These are phyloP conservation scores for Orchestes rusci DNA, from an alignment of 2,888 invertebrate genomes.

Conservation along the genomic window DNA sequence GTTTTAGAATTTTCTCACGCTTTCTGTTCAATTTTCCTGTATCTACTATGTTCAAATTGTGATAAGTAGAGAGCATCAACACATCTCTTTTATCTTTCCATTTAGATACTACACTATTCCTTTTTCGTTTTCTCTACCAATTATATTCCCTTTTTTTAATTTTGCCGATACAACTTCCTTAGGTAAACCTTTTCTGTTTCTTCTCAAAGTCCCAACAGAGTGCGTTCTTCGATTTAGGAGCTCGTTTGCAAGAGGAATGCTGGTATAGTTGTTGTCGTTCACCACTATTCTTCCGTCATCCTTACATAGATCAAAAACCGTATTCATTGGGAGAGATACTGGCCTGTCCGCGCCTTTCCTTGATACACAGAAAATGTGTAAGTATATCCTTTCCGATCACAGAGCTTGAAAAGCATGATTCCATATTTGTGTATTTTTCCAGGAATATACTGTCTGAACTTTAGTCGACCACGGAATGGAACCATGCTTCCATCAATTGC, in stretches of 20 bases:
- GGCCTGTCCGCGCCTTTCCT: no score
- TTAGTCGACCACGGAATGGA: conserved; percentile 7
- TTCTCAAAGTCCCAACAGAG: conserved; percentile 21
- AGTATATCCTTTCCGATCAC: conserved; percentile 2
- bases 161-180: conserved; percentile 20
- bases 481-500: conserved; percentile 10
- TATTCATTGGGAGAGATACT: no score
- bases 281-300: no score
- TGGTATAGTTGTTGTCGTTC: conserved; percentile 24
- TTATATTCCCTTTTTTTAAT: conserved; percentile 5
- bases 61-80: conserved; percentile 31
- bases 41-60: conserved; percentile 25
- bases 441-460: conserved; percentile 9
- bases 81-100: conserved; percentile 35
- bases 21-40: conserved; percentile 18
- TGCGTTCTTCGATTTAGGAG: conserved; percentile 20
- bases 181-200: conserved; percentile 18
- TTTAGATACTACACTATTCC: conserved; percentile 23
- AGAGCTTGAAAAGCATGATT: conserved; percentile 1
- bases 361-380: no score
- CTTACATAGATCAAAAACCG: no score
- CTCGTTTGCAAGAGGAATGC: conserved; percentile 18
- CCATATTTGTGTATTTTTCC: conserved; percentile 12
- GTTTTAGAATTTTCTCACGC: conserved; percentile 24
- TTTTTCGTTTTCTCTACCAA: conserved; percentile 4